phyloP scores from a whole-genome alignment of 2,888 invertebrate species.

The Galerucella nymphaeae region DNA sequence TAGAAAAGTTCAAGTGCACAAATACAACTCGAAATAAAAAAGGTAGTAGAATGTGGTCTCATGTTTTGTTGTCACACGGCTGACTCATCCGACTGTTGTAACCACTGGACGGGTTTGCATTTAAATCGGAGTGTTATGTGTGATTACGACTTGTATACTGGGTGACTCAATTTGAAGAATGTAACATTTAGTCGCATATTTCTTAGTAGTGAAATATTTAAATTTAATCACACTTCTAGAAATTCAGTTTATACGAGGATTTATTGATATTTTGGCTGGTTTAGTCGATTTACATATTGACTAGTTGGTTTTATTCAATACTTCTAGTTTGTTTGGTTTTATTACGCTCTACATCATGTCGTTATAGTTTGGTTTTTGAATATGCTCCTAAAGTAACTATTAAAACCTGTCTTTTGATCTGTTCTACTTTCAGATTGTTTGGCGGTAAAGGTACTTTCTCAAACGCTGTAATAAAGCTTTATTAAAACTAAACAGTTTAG shows the following conservation, averaged over 20 bases:
- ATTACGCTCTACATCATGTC: too few relatives aligned
- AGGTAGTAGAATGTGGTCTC: neutral
- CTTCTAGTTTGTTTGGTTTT: too few relatives aligned
- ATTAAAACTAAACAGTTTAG: too few relatives aligned
- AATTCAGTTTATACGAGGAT: neutral
- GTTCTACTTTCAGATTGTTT: too few relatives aligned
- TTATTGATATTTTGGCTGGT: too few relatives aligned
- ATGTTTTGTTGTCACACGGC: neutral
- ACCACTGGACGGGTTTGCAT: neutral
- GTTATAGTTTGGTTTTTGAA: too few relatives aligned
- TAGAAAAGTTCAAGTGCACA: conserved; percentile 3
- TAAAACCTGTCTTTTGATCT: too few relatives aligned
- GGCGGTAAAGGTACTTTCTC: too few relatives aligned
- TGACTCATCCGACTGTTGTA: conserved; percentile 4
- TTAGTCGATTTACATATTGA: too few relatives aligned
- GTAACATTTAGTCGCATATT: neutral
- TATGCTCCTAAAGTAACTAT: too few relatives aligned
- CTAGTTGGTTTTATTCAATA: too few relatives aligned
- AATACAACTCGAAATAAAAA: neutral
- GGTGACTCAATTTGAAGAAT: conserved; percentile 8
- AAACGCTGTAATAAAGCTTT: too few relatives aligned
- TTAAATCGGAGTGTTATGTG: neutral
- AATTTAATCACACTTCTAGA: neutral
- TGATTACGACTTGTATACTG: neutral
- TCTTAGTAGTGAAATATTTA: neutral